Evolutionary conservation across 2,888 invertebrate species (phyloP).

Genomic region (Polia nebulosa): DNA sequence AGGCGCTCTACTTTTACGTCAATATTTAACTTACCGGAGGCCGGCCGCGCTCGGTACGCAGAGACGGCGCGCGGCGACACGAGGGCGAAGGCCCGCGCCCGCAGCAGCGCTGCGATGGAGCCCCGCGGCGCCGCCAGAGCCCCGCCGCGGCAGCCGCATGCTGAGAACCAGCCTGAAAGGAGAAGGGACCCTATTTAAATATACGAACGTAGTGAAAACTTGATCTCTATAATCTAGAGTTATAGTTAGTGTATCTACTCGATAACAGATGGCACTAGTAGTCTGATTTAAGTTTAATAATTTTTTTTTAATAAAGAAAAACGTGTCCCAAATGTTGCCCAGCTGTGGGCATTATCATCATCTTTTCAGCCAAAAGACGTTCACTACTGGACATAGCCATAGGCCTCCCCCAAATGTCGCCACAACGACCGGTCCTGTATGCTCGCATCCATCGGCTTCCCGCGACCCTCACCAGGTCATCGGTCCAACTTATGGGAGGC

Average conservation of each 20-base stretch:
- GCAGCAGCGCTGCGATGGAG: conserved; percentile 92
- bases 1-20: not conserved
- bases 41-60: conserved; percentile 90
- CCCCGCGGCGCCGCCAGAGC: conserved; percentile 92
- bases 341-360: no score
- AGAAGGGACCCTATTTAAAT: conserved; percentile 23
- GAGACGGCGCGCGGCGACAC: conserved; percentile 92
- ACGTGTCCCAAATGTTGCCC: not conserved
- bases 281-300: no score
- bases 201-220: not conserved
- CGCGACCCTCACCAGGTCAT: no score
- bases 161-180: conserved; percentile 93
- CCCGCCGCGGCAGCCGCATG: conserved; percentile 92
- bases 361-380: no score
- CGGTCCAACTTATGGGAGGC: no score
- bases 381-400: no score
- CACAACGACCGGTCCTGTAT: no score
- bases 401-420: no score
- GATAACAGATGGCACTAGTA: conserved; percentile 42
- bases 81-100: conserved; percentile 93
- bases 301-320: no score
- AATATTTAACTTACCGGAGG: conserved; percentile 78
- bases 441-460: no score
- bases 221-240: no score
- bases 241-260: conserved; percentile 42